Conservation (phyloP, 2,797 vertebrate genomes). For the Clangula hyemalis region DNA sequence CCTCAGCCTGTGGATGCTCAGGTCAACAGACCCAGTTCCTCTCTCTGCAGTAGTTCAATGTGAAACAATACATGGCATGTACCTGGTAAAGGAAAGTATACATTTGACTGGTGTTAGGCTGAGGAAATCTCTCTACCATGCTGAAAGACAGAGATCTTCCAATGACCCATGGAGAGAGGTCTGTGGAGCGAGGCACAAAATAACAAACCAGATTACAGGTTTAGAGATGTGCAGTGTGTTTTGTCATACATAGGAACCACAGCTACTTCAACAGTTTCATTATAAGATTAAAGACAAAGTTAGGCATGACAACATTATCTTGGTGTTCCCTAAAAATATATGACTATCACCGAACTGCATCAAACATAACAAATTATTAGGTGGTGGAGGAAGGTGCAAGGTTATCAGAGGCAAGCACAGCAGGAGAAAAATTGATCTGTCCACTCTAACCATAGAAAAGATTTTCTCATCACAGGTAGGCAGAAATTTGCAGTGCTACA, state of each 20-base stretch:
- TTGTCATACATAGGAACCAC: neutral
- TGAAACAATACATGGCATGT: neutral
- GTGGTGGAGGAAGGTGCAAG: neutral
- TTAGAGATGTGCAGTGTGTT: neutral
- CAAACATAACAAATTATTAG: neutral
- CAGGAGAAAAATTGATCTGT: neutral
- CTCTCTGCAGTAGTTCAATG: fast-evolving
- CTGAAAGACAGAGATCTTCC: neutral
- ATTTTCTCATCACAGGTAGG: neutral
- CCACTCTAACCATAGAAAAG: neutral
- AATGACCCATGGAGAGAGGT: neutral
- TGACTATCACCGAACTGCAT: neutral
- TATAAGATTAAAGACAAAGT: neutral
- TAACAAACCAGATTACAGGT: neutral
- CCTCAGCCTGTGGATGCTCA: neutral
- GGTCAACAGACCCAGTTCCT: fast-evolving
- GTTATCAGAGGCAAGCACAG: neutral
- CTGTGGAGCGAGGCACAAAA: neutral
- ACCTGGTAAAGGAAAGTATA: fast-evolving
- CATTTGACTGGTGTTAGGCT: neutral
- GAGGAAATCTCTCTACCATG: neutral
- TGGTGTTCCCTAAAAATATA: neutral
- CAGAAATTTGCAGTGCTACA: neutral
- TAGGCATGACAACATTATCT: neutral
- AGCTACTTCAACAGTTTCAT: neutral